These are phyloP conservation scores for Flexamia atlantica DNA, from an alignment of 2,888 invertebrate genomes.

Conservation along the genomic window DNA sequence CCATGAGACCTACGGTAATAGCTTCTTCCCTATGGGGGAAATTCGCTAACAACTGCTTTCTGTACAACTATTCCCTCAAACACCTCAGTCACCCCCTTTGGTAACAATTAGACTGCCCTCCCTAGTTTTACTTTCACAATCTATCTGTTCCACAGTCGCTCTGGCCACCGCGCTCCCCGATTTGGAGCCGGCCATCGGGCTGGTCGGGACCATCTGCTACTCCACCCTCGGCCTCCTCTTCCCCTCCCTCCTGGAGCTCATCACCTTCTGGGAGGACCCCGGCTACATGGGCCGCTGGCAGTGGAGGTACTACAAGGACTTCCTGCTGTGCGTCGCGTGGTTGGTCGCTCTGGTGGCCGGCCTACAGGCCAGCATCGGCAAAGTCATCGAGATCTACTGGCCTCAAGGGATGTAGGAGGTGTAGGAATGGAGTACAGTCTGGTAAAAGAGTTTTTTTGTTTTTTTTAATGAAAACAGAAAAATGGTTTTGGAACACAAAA, in stretches of 20 bases:
- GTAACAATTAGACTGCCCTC: too few relatives aligned
- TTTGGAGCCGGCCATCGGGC: conserved; percentile 90
- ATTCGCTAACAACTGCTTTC: too few relatives aligned
- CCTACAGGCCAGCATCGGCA: conserved; percentile 74
- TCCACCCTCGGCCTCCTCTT: conserved; percentile 86
- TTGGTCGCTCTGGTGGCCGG: conserved; percentile 84
- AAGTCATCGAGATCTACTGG: conserved; percentile 71
- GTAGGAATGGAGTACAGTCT: too few relatives aligned
- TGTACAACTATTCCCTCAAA: too few relatives aligned
- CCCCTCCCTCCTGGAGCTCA: conserved; percentile 85
- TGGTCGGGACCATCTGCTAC: conserved; percentile 88
- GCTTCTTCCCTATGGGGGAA: too few relatives aligned
- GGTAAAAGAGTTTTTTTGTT: too few relatives aligned
- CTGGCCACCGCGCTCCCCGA: conserved; percentile 88
- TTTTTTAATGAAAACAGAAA: too few relatives aligned
- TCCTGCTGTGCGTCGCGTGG: conserved; percentile 79
- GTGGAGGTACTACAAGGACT: conserved; percentile 84
- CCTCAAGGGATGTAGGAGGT: too few relatives aligned
- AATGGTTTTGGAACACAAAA: too few relatives aligned
- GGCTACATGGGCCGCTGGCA: conserved; percentile 82
- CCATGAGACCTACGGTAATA: too few relatives aligned
- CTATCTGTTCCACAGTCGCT: conserved; percentile 77
- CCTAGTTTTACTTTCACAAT: too few relatives aligned
- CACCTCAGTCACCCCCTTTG: too few relatives aligned
- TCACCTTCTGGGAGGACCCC: conserved; percentile 72